Base-by-base conservation (phyloP, 2,888 invertebrate genomes). In the Leucoma salicis region DNA sequence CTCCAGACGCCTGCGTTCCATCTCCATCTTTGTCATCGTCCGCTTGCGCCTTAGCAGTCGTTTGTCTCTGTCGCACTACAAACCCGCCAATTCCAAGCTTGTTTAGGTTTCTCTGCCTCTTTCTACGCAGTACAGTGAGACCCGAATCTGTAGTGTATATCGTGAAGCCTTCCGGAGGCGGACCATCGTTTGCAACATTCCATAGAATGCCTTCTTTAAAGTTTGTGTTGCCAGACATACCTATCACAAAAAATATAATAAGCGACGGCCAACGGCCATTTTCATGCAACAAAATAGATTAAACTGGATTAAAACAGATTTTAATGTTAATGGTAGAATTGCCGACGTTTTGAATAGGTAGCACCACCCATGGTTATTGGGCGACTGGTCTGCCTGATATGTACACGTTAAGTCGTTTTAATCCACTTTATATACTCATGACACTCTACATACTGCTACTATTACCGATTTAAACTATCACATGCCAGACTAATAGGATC, bases 81-180 rank as follows among this genome's bases (percentile, higher is more conserved):
- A 98, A 98, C 0, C 98, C 98, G 3, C 98, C 98, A 46, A 98
- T 97, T 4, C 92, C 94, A 24, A 97, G 89, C 78, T 96, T 97
- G 72, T 97, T 96, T 28, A 97, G 83, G 80, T 97, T 97, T 35
- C 97, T 90, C 73, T 96, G 96, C 34, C 97, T 91, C 77, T 97
- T 97, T 47, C 96, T 92, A 42, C 96, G 90, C 44, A 96, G 81
- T 31, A 96, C 93, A 10, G 94, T 93, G n/a, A 94, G 91, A 0
- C 96, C 96, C 12, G 93, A 94, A 59, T 97, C 96, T 46, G 94
- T 95, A 0, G 94, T 94, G 66, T 93, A 94, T 32, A 95, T 90
- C 11, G 95, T 94, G 68, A 95, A 96, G 7, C 96, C 96, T 65
- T 95, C 95, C 0, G 96, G 96, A 0, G 95, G 94, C 0, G 95